These are phyloP conservation scores for Acrobasis consociella DNA, from an alignment of 2,888 invertebrate genomes.

Conservation along the genomic window DNA sequence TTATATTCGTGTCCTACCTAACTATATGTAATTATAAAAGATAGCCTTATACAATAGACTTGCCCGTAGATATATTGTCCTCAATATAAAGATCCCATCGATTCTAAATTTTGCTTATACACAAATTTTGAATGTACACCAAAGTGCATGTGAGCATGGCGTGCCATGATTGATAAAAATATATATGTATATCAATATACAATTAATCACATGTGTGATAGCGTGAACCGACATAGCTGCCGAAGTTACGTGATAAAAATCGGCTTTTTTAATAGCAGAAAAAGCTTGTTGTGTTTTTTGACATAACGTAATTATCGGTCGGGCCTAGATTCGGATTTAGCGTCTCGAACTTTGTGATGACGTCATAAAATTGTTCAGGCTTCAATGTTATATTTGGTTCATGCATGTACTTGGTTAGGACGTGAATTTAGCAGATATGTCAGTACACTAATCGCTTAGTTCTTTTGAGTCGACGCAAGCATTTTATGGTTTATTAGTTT, in stretches of 20 bases:
- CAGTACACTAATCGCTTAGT: background rate
- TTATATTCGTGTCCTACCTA: conserved; percentile 40
- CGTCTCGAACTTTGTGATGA: too few species aligned
- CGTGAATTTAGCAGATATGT: background rate
- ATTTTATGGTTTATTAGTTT: too few species aligned
- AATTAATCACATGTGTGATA: background rate
- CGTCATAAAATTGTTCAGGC: too few species aligned
- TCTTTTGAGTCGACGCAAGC: background rate
- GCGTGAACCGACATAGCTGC: background rate
- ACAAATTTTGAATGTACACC: background rate
- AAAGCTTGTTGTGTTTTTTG: too few species aligned
- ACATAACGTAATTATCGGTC: too few species aligned
- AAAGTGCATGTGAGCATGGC: conserved; percentile 11
- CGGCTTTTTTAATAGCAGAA: background rate
- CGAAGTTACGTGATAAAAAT: background rate
- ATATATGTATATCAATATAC: background rate
- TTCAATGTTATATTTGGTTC: too few species aligned
- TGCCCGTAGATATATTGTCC: conserved; percentile 35
- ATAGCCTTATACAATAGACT: conserved; percentile 43
- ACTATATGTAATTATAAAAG: conserved; percentile 29
- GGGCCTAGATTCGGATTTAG: too few species aligned
- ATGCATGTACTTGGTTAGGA: too few species aligned
- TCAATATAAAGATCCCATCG: conserved; percentile 31
- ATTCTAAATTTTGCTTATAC: conserved; percentile 23
- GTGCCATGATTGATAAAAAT: conserved; percentile 25